A percentile compares a stretch with the other conserved stretches of the same genome.
phyloP scores from a whole-genome alignment of 2,797 vertebrate species.

The Rhinogobio ventralis region DNA sequence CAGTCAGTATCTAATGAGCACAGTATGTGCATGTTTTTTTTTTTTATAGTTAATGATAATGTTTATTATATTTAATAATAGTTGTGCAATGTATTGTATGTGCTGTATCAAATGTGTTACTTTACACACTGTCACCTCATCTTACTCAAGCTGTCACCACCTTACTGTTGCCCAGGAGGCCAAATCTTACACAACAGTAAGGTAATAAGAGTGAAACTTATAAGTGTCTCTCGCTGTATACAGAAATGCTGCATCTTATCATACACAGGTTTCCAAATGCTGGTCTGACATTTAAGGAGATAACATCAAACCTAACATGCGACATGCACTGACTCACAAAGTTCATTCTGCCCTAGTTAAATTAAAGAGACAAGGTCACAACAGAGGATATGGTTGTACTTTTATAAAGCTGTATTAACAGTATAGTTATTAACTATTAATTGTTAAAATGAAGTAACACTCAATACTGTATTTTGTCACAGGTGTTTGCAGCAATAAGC shows the following conservation, averaged over 20 bases:
- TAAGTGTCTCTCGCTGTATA: neutral
- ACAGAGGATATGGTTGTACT: neutral
- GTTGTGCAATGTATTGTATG: neutral
- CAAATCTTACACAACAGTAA: slow-evolving; percentile 7
- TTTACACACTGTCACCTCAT: too few relatives aligned
- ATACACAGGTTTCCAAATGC: slow-evolving; percentile 7
- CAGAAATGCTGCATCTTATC: slow-evolving; percentile 1
- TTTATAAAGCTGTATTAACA: neutral
- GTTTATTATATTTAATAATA: too few relatives aligned
- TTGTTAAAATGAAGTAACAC: neutral
- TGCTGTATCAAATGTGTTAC: neutral
- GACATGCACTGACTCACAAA: neutral
- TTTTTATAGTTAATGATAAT: too few relatives aligned
- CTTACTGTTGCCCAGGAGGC: neutral
- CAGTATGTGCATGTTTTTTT: neutral
- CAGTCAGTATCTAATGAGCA: neutral
- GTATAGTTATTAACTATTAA: too few relatives aligned
- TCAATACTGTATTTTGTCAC: neutral
- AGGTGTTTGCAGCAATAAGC: neutral
- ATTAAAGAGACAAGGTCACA: slow-evolving; percentile 10
- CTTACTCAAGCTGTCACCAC: neutral
- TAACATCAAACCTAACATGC: slow-evolving; percentile 36
- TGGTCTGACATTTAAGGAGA: slow-evolving; percentile 40
- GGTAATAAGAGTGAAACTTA: slow-evolving; percentile 22
- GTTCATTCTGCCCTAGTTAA: slow-evolving; percentile 30